Percentiles rank a stretch among this genome's conserved stretches.
These are phyloP conservation scores for Cryptocephalus primarius DNA, from an alignment of 2,888 invertebrate genomes.

Conservation along the genomic window DNA sequence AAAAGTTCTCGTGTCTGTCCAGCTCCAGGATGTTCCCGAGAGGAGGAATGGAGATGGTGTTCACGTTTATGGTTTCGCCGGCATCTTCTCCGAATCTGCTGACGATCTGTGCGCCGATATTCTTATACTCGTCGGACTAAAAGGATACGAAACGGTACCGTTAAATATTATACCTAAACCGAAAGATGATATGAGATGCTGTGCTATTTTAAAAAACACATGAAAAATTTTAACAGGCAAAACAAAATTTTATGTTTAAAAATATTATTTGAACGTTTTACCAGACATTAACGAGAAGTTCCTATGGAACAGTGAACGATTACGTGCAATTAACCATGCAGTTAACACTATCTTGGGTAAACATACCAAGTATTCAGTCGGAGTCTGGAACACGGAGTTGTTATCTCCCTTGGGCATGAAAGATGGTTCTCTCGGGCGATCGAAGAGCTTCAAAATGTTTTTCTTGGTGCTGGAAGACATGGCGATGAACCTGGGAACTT, in stretches of 20 bases:
- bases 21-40: constrained; percentile 47
- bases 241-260: too few relatives aligned
- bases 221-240: too few relatives aligned
- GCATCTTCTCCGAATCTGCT: constrained; percentile 47
- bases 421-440: constrained; percentile 65
- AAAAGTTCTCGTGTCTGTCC: constrained; percentile 55
- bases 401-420: constrained; percentile 66
- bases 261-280: too few relatives aligned
- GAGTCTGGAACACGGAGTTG: constrained; percentile 49
- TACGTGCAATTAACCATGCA: too few relatives aligned
- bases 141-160: constrained; percentile 1
- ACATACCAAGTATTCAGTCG: constrained; percentile 22
- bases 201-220: too few relatives aligned
- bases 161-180: too few relatives aligned
- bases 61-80: constrained; percentile 43
- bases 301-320: too few relatives aligned
- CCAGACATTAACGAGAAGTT: too few relatives aligned
- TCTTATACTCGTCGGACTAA: constrained; percentile 45
- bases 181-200: too few relatives aligned
- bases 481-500: not conserved
- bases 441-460: constrained; percentile 56
- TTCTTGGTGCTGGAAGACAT: constrained; percentile 27
- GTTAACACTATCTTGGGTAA: not conserved
- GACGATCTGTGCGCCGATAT: constrained; percentile 47
- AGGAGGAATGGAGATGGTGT: constrained; percentile 43